A percentile compares a stretch with the other conserved stretches of the same genome.
Evolutionary conservation across 1,140 invertebrate species (phyloP).

Genomic region (Phthorimaea operculella): DNA sequence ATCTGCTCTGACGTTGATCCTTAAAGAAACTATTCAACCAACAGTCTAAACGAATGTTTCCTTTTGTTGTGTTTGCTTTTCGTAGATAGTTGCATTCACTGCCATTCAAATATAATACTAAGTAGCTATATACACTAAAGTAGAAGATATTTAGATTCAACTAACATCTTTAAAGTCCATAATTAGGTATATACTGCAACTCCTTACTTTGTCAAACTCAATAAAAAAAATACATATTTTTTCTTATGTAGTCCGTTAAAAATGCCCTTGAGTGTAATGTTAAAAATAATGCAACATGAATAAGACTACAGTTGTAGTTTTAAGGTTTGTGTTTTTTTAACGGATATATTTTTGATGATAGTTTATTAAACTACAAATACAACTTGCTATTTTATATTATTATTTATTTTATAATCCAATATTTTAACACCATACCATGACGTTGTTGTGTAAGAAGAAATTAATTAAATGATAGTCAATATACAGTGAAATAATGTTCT

Average conservation of each 20-base stretch:
- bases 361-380: conserved; percentile 1
- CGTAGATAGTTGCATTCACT: not conserved
- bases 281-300: not conserved
- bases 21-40: too few species aligned
- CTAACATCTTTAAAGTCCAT: too few species aligned
- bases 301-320: not conserved
- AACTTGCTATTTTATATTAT: too few species aligned
- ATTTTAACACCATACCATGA: conserved; percentile 7
- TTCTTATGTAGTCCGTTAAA: not conserved
- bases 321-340: not conserved
- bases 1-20: too few species aligned
- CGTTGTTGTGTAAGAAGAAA: conserved; percentile 3
- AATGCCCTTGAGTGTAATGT: not conserved
- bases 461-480: not conserved
- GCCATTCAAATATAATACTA: not conserved
- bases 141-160: too few species aligned
- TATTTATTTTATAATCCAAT: conserved; percentile 3
- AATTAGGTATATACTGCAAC: too few species aligned
- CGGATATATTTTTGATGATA: conserved; percentile 5
- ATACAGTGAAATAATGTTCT: conserved; percentile 3
- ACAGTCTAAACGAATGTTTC: too few species aligned
- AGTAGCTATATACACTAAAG: too few species aligned
- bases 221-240: too few species aligned
- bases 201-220: too few species aligned
- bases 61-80: too few species aligned